A percentile compares a stretch with the other conserved stretches of the same genome.
phyloP scores from a whole-genome alignment of 2,113 vertebrate species.

The Myotis davidii region DNA sequence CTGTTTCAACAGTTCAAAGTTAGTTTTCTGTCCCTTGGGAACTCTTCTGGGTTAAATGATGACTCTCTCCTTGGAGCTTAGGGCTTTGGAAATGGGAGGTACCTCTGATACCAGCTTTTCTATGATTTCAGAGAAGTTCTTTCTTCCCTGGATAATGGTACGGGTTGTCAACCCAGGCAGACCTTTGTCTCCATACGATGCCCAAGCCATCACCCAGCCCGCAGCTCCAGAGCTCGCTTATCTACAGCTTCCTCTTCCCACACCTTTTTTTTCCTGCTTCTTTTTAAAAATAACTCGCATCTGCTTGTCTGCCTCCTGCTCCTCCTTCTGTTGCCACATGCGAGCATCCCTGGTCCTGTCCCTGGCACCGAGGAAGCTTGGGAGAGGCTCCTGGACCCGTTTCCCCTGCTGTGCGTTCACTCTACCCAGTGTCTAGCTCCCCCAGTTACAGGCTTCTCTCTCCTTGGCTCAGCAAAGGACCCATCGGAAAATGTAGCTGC shows the following conservation, averaged over 20 bases:
- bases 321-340: background rate
- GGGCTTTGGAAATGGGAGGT: background rate
- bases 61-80: background rate
- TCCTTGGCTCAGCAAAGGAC: background rate
- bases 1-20: background rate
- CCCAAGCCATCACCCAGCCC: background rate
- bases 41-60: background rate
- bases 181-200: background rate
- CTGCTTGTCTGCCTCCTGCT: slow-evolving; percentile 55
- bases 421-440: background rate
- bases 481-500: background rate
- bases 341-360: background rate
- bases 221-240: background rate
- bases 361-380: background rate
- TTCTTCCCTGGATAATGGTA: background rate
- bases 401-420: background rate
- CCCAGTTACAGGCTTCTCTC: background rate
- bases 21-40: background rate
- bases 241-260: slow-evolving; percentile 46
- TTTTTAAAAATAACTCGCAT: slow-evolving; percentile 72
- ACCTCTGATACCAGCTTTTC: background rate
- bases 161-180: background rate
- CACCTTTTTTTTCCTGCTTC: slow-evolving; percentile 25
- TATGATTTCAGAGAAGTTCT: background rate
- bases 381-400: background rate